Base-by-base conservation (phyloP, 1,140 invertebrate species). In the Drosophila orena region DNA sequence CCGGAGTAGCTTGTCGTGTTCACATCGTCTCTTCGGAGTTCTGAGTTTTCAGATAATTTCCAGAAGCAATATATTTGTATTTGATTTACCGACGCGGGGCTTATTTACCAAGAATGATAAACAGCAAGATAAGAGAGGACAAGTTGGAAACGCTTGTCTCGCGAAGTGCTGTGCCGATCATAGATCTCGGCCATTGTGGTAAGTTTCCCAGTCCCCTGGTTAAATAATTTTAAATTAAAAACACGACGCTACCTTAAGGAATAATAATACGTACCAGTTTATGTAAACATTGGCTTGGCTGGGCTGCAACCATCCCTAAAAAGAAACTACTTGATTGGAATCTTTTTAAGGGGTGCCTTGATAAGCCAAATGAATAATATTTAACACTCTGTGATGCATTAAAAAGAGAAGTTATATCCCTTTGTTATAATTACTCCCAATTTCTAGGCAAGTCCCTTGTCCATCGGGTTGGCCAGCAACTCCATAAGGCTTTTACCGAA, bases 101-200 rank as follows among this genome's bases (percentile, higher is more conserved):
- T 11, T 37, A 15, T 52, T 46, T 52, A 14, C 40, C 57, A 69
- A 92, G 83, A 54, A 76, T 92, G 91, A 76, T 91, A 58, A 91
- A 92, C 60, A 77, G 62, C 11, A 81, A 80, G 53, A 40, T 64
- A 52, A 66, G 24, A 22, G 77, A 74, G 2, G 77, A 91, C 38
- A 84, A 85, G 52, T 65, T 60, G 47, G 95, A 96, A 80, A 95
- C 95, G 37, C 92, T 96, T 78, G 93, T 96, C 53, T 94, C 94
- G 78, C 94, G 93, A 79, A 95, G 94, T 92, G 94, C 95, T 83
- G 94, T 96, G 65, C 95, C 95, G 79, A 95, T 96, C 92, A 95
- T 96, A 91, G 95, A 96, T 93, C 93, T 96, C 71, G 95, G 94
- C 50, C 94, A 95, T 90, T 94, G 95, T 92, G 95, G 95, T 96